Percentiles rank a stretch among this genome's conserved stretches.
Conservation (phyloP, 2,113 vertebrate genomes). For the Corynorhinus townsendii region DNA sequence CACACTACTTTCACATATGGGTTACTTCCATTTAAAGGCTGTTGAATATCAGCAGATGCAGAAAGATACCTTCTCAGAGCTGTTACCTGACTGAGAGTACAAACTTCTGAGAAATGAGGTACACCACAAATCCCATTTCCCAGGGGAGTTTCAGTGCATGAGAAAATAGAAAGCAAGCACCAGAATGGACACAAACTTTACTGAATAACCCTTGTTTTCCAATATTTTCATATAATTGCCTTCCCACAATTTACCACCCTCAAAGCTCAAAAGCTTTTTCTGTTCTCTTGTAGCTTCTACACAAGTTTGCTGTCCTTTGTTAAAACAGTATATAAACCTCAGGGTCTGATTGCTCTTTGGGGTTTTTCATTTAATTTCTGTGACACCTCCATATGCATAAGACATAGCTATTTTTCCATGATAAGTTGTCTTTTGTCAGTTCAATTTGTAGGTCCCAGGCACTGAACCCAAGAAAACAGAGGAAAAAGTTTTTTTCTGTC, state of each 20-base stretch:
- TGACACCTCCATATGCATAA: background rate
- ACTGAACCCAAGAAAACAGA: background rate
- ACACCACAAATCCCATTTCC: background rate
- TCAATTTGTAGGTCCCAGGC: background rate
- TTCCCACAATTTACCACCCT: background rate
- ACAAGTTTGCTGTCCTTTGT: background rate
- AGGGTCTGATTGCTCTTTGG: background rate
- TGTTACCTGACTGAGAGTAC: background rate
- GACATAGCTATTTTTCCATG: background rate
- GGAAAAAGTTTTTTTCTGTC: background rate
- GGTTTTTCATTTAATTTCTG: background rate
- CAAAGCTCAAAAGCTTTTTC: background rate
- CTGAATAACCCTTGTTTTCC: background rate
- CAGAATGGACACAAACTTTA: background rate
- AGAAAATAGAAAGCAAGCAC: background rate
- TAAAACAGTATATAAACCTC: background rate
- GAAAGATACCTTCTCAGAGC: background rate
- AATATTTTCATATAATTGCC: background rate
- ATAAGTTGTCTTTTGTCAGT: background rate
- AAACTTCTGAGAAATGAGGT: background rate
- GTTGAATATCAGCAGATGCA: background rate
- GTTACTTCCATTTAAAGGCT: background rate
- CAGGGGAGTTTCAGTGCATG: background rate
- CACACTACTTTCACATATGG: background rate
- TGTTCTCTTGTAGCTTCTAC: background rate